phyloP scores from a whole-genome alignment of 1,140 invertebrate species.

The Drosophila auraria region DNA sequence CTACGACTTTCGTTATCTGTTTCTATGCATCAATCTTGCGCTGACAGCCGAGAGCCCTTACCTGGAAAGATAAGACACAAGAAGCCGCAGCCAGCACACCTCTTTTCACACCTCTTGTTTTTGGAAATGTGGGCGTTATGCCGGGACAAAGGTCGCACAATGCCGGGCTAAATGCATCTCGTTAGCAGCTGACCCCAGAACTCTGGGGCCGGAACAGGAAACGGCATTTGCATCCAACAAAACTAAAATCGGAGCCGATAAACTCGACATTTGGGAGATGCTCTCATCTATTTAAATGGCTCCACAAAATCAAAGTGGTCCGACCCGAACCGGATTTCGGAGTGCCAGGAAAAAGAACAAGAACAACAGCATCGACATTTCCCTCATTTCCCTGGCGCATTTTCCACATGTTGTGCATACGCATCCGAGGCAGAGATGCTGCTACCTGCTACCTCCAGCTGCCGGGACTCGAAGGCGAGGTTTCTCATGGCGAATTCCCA shows the following conservation, averaged over 20 bases:
- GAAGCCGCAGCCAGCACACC: conserved; percentile 27
- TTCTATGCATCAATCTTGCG: conserved; percentile 59
- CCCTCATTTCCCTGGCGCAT: conserved; percentile 51
- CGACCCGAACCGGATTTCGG: conserved; percentile 43
- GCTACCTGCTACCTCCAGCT: conserved; percentile 56
- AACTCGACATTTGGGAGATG: conserved; percentile 10
- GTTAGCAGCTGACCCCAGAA: conserved; percentile 58
- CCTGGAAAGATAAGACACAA: conserved; percentile 56
- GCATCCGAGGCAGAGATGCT: conserved; percentile 31
- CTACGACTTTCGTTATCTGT: conserved; percentile 43
- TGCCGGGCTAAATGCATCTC: conserved; percentile 39
- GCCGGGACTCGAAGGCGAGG: conserved; percentile 43
- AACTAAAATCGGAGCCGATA: conserved; percentile 14
- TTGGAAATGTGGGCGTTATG: conserved; percentile 57
- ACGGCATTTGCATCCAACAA: conserved; percentile 42
- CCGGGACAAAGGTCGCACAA: conserved; percentile 28
- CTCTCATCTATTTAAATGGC: conserved; percentile 35
- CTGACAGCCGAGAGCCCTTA: conserved; percentile 49
- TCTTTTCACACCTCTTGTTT: conserved; percentile 57
- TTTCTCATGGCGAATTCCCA: conserved; percentile 79
- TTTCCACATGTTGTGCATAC: conserved; percentile 72
- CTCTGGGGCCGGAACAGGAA: conserved; percentile 33
- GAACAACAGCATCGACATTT: conserved; percentile 27
- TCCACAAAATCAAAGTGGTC: conserved; percentile 43
- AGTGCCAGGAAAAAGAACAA: conserved; percentile 27